Conservation (phyloP, 2,113 vertebrate genomes). For the Ceratotherium simum region DNA sequence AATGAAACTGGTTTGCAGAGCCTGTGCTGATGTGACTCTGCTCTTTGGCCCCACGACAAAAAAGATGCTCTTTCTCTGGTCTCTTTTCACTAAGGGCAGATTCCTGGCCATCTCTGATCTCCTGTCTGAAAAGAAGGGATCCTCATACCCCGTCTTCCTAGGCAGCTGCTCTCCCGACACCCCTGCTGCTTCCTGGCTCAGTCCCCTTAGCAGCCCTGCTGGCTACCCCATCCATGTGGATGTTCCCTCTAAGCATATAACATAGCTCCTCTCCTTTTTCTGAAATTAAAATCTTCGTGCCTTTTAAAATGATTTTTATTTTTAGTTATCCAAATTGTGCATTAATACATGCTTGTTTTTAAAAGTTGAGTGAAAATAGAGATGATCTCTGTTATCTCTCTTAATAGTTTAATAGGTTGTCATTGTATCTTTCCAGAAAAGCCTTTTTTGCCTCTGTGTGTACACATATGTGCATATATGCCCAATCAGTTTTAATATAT, state of each 20-base stretch:
- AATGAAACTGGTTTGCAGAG: neutral
- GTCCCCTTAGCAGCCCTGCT: neutral
- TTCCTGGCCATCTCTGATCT: neutral
- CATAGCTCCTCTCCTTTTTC: neutral
- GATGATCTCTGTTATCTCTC: neutral
- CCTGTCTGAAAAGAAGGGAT: neutral
- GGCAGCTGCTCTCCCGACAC: neutral
- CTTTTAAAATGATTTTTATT: conserved; percentile 23
- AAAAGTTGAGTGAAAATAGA: neutral
- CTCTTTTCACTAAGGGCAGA: neutral
- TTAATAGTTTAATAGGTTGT: neutral
- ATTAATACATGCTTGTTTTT: neutral
- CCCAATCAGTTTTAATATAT: neutral
- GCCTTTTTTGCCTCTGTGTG: neutral
- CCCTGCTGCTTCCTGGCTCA: neutral
- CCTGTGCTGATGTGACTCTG: neutral
- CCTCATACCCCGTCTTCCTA: neutral
- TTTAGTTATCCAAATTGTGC: conserved; percentile 26
- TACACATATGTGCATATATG: neutral
- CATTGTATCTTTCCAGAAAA: neutral
- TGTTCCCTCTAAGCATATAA: neutral
- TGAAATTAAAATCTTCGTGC: neutral
- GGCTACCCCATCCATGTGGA: neutral
- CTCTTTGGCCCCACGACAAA: neutral
- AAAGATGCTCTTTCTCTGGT: neutral